Evolutionary conservation across 2,888 invertebrate genomes (phyloP).

Genomic region (Carabus problematicus): DNA sequence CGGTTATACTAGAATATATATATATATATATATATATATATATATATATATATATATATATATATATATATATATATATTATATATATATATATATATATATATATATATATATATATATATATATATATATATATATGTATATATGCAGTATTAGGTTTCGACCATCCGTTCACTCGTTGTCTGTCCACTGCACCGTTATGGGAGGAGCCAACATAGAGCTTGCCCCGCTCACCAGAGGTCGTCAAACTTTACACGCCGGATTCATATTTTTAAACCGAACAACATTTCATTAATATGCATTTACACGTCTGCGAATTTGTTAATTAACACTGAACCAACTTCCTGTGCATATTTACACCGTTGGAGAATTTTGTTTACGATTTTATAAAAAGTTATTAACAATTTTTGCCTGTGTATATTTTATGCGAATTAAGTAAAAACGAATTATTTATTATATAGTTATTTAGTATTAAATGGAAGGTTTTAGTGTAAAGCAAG

Average conservation of each 20-base stretch:
- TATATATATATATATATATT: conserved; percentile 41
- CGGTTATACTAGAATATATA: conserved; percentile 31
- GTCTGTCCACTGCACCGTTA: neutral
- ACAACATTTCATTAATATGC: too few relatives aligned
- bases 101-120: conserved; percentile 33
- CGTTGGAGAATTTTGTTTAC: too few relatives aligned
- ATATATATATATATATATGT: conserved; percentile 31
- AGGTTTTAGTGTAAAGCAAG: too few relatives aligned
- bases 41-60: conserved; percentile 30
- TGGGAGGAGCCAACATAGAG: conserved; percentile 32
- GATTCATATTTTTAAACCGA: too few relatives aligned
- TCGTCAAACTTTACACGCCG: conserved; percentile 34
- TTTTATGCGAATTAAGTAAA: too few relatives aligned
- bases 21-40: conserved; percentile 29
- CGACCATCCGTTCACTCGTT: neutral
- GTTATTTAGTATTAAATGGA: too few relatives aligned
- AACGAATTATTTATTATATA: too few relatives aligned
- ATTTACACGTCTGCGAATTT: too few relatives aligned
- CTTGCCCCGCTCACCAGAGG: conserved; percentile 31
- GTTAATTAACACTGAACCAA: too few relatives aligned
- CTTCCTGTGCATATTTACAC: too few relatives aligned
- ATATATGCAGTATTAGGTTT: conserved; percentile 13
- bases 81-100: conserved; percentile 39
- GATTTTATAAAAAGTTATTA: too few relatives aligned
- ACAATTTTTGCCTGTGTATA: too few relatives aligned